Conservation (phyloP, 2,113 vertebrate species). For the Pongo abelii region DNA sequence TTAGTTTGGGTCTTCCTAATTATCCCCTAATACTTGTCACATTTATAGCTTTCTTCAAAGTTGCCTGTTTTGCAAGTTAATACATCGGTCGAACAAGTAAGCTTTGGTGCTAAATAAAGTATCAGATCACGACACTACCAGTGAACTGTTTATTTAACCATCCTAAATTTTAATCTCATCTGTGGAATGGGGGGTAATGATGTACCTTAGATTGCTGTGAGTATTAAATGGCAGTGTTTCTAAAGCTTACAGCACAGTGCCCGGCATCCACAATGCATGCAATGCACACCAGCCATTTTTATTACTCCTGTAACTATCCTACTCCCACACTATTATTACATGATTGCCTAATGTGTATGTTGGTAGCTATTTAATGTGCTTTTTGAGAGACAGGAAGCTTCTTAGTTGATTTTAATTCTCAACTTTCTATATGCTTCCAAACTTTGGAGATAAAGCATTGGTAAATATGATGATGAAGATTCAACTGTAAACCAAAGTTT, state of each 20-base stretch:
- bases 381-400: neutral
- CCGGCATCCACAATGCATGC: neutral
- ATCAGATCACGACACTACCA: neutral
- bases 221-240: neutral
- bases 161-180: neutral
- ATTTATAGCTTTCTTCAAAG: neutral
- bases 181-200: neutral
- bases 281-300: too few species aligned
- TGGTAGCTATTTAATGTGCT: neutral
- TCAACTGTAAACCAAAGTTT: neutral
- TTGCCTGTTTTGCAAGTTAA: neutral
- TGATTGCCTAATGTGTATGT: neutral
- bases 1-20: neutral
- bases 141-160: neutral
- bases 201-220: neutral
- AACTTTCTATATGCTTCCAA: neutral
- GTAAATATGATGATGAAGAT: neutral
- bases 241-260: neutral
- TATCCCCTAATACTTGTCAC: neutral
- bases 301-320: neutral
- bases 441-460: neutral
- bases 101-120: neutral
- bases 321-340: fast-evolving
- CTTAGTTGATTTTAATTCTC: neutral
- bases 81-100: too few species aligned